These are phyloP conservation scores for Trissolcus japonicus DNA, from an alignment of 2,888 invertebrate genomes.

Conservation along the genomic window DNA sequence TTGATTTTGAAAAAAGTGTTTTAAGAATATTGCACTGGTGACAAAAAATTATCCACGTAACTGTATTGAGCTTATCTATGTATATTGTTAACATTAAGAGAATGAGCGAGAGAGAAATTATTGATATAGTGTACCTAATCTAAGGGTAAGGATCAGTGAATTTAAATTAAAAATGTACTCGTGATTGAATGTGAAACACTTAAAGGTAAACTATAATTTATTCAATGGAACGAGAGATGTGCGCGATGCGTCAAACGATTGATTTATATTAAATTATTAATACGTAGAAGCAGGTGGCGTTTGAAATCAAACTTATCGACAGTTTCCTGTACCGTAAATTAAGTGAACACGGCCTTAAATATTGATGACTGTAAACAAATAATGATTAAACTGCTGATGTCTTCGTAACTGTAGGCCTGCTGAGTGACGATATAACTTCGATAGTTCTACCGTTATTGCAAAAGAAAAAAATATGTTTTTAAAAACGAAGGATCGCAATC, in stretches of 20 bases:
- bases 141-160: slow-evolving; percentile 63
- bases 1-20: no score
- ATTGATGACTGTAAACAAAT: slow-evolving; percentile 60
- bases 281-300: slow-evolving; percentile 34
- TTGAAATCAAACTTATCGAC: slow-evolving; percentile 66
- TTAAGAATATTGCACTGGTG: no score
- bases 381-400: slow-evolving; percentile 58
- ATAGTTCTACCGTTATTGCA: slow-evolving; percentile 37
- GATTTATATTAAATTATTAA: slow-evolving; percentile 22
- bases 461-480: not conserved
- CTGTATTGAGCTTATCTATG: slow-evolving; percentile 76
- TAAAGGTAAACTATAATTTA: slow-evolving; percentile 25
- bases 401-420: slow-evolving; percentile 62
- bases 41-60: slow-evolving; percentile 68
- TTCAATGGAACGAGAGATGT: slow-evolving; percentile 33
- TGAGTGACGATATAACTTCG: slow-evolving; percentile 46
- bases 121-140: slow-evolving; percentile 73
- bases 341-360: slow-evolving; percentile 70
- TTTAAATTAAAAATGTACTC: slow-evolving; percentile 65
- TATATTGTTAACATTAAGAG: slow-evolving; percentile 56
- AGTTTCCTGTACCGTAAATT: slow-evolving; percentile 67
- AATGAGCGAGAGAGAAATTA: slow-evolving; percentile 65
- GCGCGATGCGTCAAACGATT: slow-evolving; percentile 15
- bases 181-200: slow-evolving; percentile 41
- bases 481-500: not conserved